These are phyloP conservation scores for Pelobates cultripes DNA, from an alignment of 2,797 vertebrate genomes.

Conservation along the genomic window DNA sequence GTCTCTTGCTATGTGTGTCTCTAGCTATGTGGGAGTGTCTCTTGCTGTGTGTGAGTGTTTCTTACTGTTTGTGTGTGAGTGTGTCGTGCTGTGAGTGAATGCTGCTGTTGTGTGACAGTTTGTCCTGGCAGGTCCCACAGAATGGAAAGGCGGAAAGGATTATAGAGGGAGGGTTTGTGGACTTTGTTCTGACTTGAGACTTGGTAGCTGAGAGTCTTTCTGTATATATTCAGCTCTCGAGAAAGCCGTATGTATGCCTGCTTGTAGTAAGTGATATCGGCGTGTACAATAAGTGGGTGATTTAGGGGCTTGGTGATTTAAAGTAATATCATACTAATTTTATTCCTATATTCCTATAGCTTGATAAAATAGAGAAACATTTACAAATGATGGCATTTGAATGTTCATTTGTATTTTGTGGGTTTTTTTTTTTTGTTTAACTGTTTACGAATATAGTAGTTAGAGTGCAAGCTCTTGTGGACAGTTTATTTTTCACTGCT, in stretches of 20 bases:
- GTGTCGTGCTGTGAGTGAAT: neutral
- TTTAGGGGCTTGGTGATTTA: neutral
- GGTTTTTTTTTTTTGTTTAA: too few relatives aligned
- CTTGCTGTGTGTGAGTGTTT: too few relatives aligned
- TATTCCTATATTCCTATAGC: too few relatives aligned
- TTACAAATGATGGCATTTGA: too few relatives aligned
- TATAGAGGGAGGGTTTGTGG: slow-evolving; percentile 15
- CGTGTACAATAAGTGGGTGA: neutral
- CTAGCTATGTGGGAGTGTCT: too few relatives aligned
- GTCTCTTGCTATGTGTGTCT: too few relatives aligned
- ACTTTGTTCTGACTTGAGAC: slow-evolving; percentile 21
- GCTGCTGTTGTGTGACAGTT: too few relatives aligned
- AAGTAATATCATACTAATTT: too few relatives aligned
- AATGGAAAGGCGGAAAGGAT: slow-evolving; percentile 9
- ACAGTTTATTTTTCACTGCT: neutral
- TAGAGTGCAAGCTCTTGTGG: neutral
- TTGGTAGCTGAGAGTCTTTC: too few relatives aligned
- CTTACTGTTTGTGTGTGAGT: neutral
- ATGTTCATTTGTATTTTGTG: too few relatives aligned
- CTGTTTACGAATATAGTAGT: neutral
- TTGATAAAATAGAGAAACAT: too few relatives aligned
- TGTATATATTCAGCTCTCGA: slow-evolving; percentile 5
- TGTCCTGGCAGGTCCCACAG: slow-evolving; percentile 3
- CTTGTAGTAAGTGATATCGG: too few relatives aligned
- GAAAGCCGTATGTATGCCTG: slow-evolving; percentile 19